Evolutionary conservation across 2,888 invertebrate species (phyloP).

Genomic region (Cremastobaeus sp.): DNA sequence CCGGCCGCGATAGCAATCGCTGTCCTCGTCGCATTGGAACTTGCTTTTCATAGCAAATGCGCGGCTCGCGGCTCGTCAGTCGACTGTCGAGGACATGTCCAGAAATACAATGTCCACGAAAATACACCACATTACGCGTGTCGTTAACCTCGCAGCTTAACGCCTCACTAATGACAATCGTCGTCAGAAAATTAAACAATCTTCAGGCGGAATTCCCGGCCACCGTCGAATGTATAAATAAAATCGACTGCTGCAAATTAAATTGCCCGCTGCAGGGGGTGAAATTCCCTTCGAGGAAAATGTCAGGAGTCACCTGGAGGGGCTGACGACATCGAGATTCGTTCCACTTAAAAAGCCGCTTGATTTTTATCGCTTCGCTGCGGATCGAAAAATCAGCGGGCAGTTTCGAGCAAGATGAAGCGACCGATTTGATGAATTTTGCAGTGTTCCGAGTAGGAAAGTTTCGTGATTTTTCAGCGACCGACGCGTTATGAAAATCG

Average conservation of each 20-base stretch:
- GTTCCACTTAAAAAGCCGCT: constrained; percentile 16
- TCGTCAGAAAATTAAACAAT: not conserved
- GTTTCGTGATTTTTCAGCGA: not conserved
- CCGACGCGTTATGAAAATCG: no score
- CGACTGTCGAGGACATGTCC: constrained; percentile 34
- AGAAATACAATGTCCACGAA: constrained; percentile 54
- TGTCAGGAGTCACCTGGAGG: constrained; percentile 3
- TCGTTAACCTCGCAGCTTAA: constrained; percentile 40
- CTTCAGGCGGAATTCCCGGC: not conserved
- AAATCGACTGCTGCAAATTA: not conserved
- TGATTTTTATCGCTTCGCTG: constrained; percentile 13
- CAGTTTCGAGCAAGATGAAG: not conserved
- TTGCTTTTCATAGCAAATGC: constrained; percentile 14
- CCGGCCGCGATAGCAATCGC: not conserved
- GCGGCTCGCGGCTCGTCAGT: constrained; percentile 15
- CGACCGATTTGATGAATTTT: no score
- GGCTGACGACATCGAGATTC: constrained; percentile 34
- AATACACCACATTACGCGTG: constrained; percentile 42
- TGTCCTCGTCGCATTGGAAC: constrained; percentile 7
- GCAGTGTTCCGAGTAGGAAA: no score
- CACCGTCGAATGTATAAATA: not conserved
- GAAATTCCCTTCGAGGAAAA: not conserved
- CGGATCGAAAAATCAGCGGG: constrained; percentile 2
- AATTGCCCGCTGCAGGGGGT: not conserved
- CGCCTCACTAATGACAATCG: not conserved